A percentile compares a stretch with the other conserved stretches of the same genome.
Evolutionary conservation across 2,113 vertebrate genomes (phyloP).

Genomic region (Odobenus rosmarus): DNA sequence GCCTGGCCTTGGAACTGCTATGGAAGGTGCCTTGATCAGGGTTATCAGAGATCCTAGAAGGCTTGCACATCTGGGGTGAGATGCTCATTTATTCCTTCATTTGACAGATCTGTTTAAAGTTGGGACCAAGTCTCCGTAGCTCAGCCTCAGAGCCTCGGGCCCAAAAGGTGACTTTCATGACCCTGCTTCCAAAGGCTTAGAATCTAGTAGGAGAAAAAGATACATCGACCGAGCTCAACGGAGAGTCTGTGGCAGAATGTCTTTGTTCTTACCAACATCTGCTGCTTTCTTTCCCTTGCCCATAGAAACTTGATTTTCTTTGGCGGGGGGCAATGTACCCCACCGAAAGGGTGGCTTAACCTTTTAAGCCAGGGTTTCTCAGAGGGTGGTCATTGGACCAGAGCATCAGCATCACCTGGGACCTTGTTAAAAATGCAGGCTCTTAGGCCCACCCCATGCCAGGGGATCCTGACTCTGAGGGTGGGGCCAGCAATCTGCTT

Average conservation of each 20-base stretch:
- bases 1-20: neutral
- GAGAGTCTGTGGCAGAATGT: neutral
- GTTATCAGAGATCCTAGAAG: neutral
- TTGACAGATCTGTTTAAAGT: neutral
- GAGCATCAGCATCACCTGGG: neutral
- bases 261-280: neutral
- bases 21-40: neutral
- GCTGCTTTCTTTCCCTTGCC: neutral
- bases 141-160: neutral
- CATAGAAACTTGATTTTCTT: neutral
- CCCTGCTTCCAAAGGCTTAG: too few relatives aligned
- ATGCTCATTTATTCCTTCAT: neutral
- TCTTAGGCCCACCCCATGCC: neutral
- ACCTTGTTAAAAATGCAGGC: neutral
- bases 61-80: neutral
- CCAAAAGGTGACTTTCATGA: neutral
- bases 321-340: too few relatives aligned
- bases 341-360: neutral
- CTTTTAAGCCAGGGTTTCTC: neutral
- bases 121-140: neutral
- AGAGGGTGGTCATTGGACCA: neutral
- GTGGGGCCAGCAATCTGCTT: neutral
- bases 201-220: neutral
- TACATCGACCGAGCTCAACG: fast-evolving
- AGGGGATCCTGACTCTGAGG: neutral